Evolutionary conservation across 1,140 invertebrate genomes (phyloP).

Genomic region (Armadillidium nasatum): DNA sequence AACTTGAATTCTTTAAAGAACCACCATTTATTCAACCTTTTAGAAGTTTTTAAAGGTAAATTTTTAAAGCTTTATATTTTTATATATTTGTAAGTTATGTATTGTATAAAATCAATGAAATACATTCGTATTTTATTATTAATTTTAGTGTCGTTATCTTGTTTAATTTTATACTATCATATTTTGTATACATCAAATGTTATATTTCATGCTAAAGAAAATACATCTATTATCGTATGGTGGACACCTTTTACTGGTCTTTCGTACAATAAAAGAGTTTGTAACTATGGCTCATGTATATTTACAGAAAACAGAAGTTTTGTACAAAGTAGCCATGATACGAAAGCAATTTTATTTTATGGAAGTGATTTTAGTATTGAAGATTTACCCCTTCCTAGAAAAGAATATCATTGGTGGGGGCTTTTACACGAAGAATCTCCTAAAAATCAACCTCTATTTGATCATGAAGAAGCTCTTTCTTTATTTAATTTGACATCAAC

Average conservation of each 20-base stretch:
- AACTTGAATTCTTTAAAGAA: no score
- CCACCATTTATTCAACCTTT: no score
- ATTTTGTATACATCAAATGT: no score
- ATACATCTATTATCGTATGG: constrained; percentile 52
- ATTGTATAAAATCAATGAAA: no score
- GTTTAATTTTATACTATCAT: no score
- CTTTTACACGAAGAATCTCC: constrained; percentile 83
- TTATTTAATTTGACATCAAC: constrained; percentile 76
- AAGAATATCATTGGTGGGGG: constrained; percentile 61
- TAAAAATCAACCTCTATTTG: constrained; percentile 67
- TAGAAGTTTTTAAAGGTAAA: no score
- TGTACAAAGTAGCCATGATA: constrained; percentile 41
- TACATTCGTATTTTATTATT: no score
- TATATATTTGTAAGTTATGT: no score
- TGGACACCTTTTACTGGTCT: constrained; percentile 60
- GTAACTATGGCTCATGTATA: constrained; percentile 54
- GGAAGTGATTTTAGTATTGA: constrained; percentile 61
- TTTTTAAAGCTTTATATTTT: no score
- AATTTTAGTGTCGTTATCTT: no score
- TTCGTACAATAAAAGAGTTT: constrained; percentile 49
- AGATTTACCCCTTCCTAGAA: constrained; percentile 66
- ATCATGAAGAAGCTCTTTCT: constrained; percentile 53
- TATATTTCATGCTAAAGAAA: not conserved
- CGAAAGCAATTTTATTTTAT: constrained; percentile 62
- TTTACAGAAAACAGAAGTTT: constrained; percentile 54